Evolutionary conservation across 2,888 invertebrate species (phyloP), one percentile per base, ranked within the genome.

Genomic region (Nezara viridula): DNA sequence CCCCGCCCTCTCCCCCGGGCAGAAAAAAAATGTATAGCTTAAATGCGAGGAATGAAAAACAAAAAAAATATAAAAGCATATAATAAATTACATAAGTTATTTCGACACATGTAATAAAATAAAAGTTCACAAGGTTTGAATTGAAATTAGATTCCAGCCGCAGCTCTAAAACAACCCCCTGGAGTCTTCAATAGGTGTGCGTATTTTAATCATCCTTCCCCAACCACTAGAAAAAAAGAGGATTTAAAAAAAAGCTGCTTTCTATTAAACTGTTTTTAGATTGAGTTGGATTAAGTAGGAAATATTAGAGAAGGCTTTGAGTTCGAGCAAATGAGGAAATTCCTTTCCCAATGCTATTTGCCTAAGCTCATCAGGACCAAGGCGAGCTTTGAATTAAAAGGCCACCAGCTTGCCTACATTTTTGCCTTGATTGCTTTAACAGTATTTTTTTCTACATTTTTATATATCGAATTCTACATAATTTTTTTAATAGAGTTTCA

Each of bases 241-340:
- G 37, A 19, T 73, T 73, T 37, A 73, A 21, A 32, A 27, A 73
- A 73, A 37, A 73, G 66, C 21, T 37, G 32, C 66, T 37, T 73
- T 73, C 66, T 73, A 73, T 73, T 73, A 73, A 73, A 73, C 66
- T 19, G 66, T 73, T 73, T 60, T 37, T 73, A 73, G 66, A 73
- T 73, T 73, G 66, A 73, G 66, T 73, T 73, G 66, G 66, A 73
- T 73, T 73, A 73, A 73, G 66, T 27, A 73, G 66, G 66, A 73
- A 73, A 73, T 73, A 73, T 73, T 37, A 73, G 66, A 73, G 66
- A 73, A 73, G 21, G 66, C 66, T 73, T 73, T 73, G 66, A 73
- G 66, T 73, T 73, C 37, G 66, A 73, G 37, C 37, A 73, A 73
- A 73, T 73, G 66, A 73, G 66, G 66, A 73, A 73, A 73, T 73